A percentile compares a stretch with the other conserved stretches of the same genome.
phyloP scores from a whole-genome alignment of 1,140 invertebrate species.

The Thrips palmi region DNA sequence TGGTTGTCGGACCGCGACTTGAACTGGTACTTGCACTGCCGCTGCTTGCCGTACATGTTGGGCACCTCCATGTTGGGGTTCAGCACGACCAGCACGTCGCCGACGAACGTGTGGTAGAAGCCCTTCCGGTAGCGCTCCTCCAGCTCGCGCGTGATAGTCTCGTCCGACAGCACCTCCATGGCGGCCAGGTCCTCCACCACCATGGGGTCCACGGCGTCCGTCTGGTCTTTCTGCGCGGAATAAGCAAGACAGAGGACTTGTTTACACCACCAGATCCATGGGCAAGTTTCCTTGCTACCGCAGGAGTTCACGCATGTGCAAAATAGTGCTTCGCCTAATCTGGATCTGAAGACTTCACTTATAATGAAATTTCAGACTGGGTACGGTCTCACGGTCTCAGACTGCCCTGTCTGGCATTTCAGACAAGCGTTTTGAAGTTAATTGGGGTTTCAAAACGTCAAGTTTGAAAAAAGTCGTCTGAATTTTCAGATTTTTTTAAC shows the following conservation, averaged over 20 bases:
- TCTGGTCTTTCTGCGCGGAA: constrained; percentile 19
- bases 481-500: too few relatives aligned
- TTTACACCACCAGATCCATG: neutral
- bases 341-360: too few relatives aligned
- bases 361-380: too few relatives aligned
- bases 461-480: too few relatives aligned
- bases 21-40: constrained; percentile 60
- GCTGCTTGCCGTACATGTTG: constrained; percentile 50
- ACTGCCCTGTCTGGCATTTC: too few relatives aligned
- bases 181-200: constrained; percentile 71
- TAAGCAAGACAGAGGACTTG: neutral
- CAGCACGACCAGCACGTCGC: constrained; percentile 69
- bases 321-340: too few relatives aligned
- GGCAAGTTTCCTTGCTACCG: constrained; percentile 1
- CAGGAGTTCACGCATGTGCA: too few relatives aligned
- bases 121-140: constrained; percentile 47
- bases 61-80: constrained; percentile 61
- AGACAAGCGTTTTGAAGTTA: too few relatives aligned
- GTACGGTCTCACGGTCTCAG: too few relatives aligned
- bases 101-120: constrained; percentile 70
- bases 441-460: too few relatives aligned
- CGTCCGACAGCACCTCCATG: constrained; percentile 58
- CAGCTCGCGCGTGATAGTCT: constrained; percentile 53
- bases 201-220: constrained; percentile 39
- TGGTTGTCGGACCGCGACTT: constrained; percentile 76